phyloP scores from a whole-genome alignment of 2,888 invertebrate genomes.

The Octodonta nipae region DNA sequence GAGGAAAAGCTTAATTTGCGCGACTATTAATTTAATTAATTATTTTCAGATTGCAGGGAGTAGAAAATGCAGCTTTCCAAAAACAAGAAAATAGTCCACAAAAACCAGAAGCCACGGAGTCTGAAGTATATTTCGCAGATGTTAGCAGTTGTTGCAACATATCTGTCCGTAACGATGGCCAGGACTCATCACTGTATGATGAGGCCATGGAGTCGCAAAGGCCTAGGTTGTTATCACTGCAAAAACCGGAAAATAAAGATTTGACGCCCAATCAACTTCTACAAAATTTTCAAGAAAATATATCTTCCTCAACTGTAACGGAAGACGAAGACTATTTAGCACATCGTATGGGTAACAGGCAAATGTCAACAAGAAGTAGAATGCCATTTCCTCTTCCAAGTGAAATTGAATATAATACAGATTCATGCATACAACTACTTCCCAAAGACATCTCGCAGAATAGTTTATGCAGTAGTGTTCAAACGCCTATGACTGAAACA shows the following conservation, averaged over 20 bases:
- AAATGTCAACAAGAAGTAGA: conserved; percentile 46
- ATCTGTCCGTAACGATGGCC: conserved; percentile 45
- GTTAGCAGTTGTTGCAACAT: conserved; percentile 74
- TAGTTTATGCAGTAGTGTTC: conserved; percentile 32
- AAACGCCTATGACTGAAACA: conserved; percentile 34
- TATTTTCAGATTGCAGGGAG: conserved; percentile 45
- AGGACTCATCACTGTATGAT: conserved; percentile 45
- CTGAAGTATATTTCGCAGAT: conserved; percentile 75
- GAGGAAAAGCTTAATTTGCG: no score
- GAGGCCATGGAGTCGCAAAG: conserved; percentile 38
- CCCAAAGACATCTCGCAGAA: conserved; percentile 31
- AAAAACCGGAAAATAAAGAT: conserved; percentile 34
- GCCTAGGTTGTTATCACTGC: conserved; percentile 30
- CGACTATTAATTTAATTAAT: not conserved
- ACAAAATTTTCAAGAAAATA: conserved; percentile 28
- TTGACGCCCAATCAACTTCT: conserved; percentile 20
- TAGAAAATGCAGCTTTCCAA: conserved; percentile 66
- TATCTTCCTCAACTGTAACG: conserved; percentile 23
- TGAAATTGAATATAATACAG: conserved; percentile 24
- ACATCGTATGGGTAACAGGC: conserved; percentile 42
- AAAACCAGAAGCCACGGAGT: conserved; percentile 53
- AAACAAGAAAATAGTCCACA: conserved; percentile 48
- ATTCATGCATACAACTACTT: conserved; percentile 24
- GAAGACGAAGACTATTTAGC: conserved; percentile 46
- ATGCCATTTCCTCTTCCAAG: conserved; percentile 42